phyloP scores from a whole-genome alignment of 1,140 invertebrate species.

The Drosophila sp. region DNA sequence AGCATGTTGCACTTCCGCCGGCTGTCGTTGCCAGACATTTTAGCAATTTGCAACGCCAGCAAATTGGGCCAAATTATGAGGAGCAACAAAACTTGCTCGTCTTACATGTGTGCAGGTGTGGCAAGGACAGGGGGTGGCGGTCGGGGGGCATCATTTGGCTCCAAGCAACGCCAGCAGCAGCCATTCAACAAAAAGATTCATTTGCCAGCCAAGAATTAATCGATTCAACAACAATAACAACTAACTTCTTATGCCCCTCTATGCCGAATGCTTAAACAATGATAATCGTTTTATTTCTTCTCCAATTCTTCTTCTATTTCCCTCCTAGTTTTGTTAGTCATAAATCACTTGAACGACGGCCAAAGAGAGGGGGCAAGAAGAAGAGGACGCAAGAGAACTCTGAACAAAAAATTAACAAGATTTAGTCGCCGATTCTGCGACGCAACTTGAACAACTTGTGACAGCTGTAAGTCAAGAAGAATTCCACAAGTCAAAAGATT shows the following conservation, averaged over 20 bases:
- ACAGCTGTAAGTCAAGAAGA: conserved; percentile 1
- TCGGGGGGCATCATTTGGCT: background rate
- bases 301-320: conserved; percentile 34
- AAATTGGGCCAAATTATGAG: conserved; percentile 80
- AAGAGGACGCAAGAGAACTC: background rate
- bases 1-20: conserved; percentile 80
- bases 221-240: conserved; percentile 13
- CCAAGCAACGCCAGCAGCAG: conserved; percentile 1
- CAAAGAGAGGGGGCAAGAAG: too few species aligned
- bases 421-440: conserved; percentile 19
- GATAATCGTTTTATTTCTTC: conserved; percentile 54
- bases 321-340: conserved; percentile 28
- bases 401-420: conserved; percentile 15
- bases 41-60: conserved; percentile 79
- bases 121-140: conserved; percentile 2
- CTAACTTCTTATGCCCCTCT: conserved; percentile 10
- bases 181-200: conserved; percentile 23
- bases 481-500: background rate
- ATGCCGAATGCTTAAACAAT: conserved; percentile 47
- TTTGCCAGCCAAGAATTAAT: conserved; percentile 29
- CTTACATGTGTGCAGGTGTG: conserved; percentile 17
- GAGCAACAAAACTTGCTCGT: conserved; percentile 22
- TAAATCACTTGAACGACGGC: conserved; percentile 42
- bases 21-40: conserved; percentile 76
- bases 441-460: conserved; percentile 7